Conservation (phyloP, 35 echinoderm and acorn worm genomes). For the Eucidaris tribuloides region DNA sequence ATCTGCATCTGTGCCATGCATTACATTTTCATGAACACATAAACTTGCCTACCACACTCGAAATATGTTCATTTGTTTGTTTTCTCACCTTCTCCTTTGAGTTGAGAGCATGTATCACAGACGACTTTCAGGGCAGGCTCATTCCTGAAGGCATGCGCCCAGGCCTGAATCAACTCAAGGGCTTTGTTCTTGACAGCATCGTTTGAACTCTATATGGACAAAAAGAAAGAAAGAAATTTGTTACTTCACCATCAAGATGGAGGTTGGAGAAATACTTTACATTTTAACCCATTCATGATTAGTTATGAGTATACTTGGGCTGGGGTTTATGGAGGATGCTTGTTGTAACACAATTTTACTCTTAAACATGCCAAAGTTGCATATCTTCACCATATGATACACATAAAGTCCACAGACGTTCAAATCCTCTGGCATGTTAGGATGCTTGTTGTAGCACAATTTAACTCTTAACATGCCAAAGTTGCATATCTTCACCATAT, state of each 20-base stretch:
- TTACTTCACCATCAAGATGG: not conserved
- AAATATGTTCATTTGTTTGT: not conserved
- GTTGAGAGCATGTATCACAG: constrained; percentile 79
- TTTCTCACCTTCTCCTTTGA: constrained; percentile 86
- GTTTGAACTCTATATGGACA: constrained; percentile 64
- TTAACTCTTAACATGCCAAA: too few species aligned
- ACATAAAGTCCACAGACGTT: too few species aligned
- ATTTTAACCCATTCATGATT: too few species aligned
- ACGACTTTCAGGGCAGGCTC: constrained; percentile 88
- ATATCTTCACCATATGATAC: too few species aligned
- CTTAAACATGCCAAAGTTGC: not conserved
- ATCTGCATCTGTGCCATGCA: too few species aligned
- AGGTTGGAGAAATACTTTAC: not conserved
- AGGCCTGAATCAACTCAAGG: constrained; percentile 84
- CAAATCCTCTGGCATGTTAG: too few species aligned
- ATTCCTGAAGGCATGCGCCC: constrained; percentile 89
- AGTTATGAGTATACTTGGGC: too few species aligned
- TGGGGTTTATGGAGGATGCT: too few species aligned
- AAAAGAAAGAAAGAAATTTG: not conserved
- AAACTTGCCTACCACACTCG: not conserved
- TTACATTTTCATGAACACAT: too few species aligned
- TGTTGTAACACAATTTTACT: not conserved
- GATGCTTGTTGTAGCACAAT: not conserved
- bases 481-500: too few species aligned
- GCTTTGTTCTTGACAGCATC: constrained; percentile 87